phyloP scores from a whole-genome alignment of 2,113 vertebrate species.

The Pelecanus crispus region DNA sequence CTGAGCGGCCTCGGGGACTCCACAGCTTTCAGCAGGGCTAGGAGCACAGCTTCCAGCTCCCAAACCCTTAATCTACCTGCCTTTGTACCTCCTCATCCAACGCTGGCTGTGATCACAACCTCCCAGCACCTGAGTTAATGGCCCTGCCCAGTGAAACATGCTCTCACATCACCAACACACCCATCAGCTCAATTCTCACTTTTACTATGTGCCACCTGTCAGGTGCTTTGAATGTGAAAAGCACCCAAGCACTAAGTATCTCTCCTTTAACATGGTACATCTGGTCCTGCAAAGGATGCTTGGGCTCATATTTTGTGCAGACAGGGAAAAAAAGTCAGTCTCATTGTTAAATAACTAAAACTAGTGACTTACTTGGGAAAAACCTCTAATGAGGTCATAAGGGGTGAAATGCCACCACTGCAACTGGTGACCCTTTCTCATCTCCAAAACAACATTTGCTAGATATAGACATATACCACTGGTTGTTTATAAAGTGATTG shows the following conservation, averaged over 20 bases:
- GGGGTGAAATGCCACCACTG: background rate
- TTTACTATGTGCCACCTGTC: background rate
- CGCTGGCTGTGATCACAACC: background rate
- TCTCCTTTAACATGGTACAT: background rate
- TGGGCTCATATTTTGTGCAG: background rate
- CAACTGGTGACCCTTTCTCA: background rate
- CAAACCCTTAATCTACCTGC: background rate
- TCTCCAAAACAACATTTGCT: background rate
- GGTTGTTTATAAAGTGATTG: background rate
- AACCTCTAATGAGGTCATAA: conserved; percentile 14
- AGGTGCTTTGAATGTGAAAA: background rate
- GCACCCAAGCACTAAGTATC: background rate
- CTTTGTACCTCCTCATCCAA: background rate
- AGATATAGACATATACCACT: background rate
- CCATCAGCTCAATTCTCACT: background rate
- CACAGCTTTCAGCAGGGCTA: background rate
- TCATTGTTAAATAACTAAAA: background rate
- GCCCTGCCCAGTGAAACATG: too few relatives aligned
- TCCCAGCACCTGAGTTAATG: background rate
- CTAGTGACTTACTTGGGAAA: background rate
- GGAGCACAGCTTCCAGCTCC: background rate
- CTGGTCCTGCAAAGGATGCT: background rate
- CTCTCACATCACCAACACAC: background rate
- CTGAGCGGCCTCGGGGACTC: background rate
- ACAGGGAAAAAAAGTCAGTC: background rate